Base-by-base conservation (phyloP, 2,888 invertebrate genomes). In the Orthonychiurus folsomi region DNA sequence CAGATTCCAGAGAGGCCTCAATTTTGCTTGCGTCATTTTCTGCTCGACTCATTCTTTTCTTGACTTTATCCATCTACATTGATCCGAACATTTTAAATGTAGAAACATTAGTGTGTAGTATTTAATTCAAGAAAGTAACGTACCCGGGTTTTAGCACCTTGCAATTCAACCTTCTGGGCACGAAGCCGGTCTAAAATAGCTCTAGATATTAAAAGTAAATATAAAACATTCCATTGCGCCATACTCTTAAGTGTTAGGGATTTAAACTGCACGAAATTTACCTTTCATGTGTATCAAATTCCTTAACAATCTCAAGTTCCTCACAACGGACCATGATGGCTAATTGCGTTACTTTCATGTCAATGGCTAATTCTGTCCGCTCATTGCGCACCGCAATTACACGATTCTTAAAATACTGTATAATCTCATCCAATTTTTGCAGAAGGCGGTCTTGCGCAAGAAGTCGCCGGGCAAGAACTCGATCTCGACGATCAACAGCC, bases 221-320 rank as follows among this genome's bases (percentile, higher is more conserved):
- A n/a, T n/a, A n/a, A n/a, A n/a, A n/a, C n/a, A n/a, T n/a, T n/a
- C n/a, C n/a, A n/a, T n/a, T n/a, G n/a, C n/a, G n/a, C n/a, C n/a
- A n/a, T n/a, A n/a, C n/a, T n/a, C n/a, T n/a, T n/a, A n/a, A n/a
- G n/a, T n/a, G n/a, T n/a, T n/a, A n/a, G n/a, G n/a, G n/a, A n/a
- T n/a, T n/a, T n/a, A n/a, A n/a, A n/a, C n/a, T n/a, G n/a, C n/a
- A n/a, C n/a, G n/a, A n/a, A n/a, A n/a, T n/a, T n/a, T n/a, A n/a
- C n/a, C n/a, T 82, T 76, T 90, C 89, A 48, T 83, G 81, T 2
- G 82, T 80, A 75, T 89, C 88, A 72, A 85, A 88, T 52, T 85
- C 83, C 73, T 85, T 86, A 15, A 89, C 76, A 21, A 90, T 84
- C 56, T 85, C 80, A 74, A 89, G 79, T 75, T 90, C 89, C 75